A percentile compares a stretch with the other conserved stretches of the same genome.
These are phyloP conservation scores for Zapornia atra DNA, from an alignment of 2,113 vertebrate species.

Conservation along the genomic window DNA sequence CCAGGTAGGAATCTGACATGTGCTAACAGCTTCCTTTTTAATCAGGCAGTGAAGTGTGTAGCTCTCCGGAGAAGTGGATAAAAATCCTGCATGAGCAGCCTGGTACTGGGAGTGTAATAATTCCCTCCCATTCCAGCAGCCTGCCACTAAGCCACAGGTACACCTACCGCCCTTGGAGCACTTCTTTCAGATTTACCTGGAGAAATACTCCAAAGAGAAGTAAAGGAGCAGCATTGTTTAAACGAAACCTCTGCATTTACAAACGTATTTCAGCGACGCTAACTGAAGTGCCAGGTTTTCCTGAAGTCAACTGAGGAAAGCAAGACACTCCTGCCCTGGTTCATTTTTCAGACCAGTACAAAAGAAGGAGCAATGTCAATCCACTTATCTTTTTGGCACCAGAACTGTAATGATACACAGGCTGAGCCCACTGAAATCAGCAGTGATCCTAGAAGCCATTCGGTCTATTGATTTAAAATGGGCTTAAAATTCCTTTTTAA, in stretches of 20 bases:
- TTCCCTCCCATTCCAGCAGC: background rate
- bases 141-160: background rate
- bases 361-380: background rate
- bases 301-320: background rate
- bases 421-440: background rate
- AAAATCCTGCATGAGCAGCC: background rate
- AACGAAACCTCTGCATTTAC: background rate
- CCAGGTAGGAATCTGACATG: background rate
- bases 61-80: background rate
- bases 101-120: background rate
- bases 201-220: background rate
- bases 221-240: background rate
- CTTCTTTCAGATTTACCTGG: background rate
- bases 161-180: background rate
- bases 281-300: background rate
- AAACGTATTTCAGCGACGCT: background rate
- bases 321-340: background rate
- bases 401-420: background rate
- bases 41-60: background rate
- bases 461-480: conserved; percentile 4
- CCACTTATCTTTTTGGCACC: background rate
- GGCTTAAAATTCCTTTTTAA: background rate
- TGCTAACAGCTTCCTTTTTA: background rate
- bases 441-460: background rate
- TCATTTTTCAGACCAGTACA: background rate